Conservation (phyloP, 2,113 vertebrate genomes). For the Scolopax mira region DNA sequence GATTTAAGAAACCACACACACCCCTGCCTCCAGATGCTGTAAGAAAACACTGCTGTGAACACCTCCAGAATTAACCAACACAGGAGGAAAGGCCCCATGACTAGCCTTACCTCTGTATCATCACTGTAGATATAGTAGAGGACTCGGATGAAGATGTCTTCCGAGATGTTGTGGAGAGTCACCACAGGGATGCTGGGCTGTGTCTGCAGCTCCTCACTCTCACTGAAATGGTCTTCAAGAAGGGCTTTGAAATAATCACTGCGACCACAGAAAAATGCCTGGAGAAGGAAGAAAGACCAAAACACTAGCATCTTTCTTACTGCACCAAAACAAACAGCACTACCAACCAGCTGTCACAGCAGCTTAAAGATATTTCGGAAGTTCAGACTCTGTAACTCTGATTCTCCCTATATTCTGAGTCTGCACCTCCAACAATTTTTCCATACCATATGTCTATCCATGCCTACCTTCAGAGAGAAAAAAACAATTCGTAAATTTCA, state of each 20-base stretch:
- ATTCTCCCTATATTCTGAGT: neutral
- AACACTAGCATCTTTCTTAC: neutral
- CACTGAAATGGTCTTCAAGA: conserved; percentile 92
- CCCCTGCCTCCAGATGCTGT: neutral
- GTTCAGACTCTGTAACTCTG: neutral
- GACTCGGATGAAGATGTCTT: conserved; percentile 87
- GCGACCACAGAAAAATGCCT: conserved; percentile 96
- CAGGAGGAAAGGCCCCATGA: neutral
- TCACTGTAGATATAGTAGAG: conserved; percentile 95
- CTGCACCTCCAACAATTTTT: neutral
- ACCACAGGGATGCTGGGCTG: conserved; percentile 87
- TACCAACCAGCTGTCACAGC: neutral
- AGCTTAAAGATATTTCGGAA: neutral
- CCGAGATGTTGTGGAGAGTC: conserved; percentile 86
- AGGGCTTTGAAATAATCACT: conserved; percentile 98
- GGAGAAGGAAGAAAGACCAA: neutral
- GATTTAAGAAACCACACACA: neutral
- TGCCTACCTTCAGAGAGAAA: neutral
- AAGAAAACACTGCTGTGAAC: neutral
- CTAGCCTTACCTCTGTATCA: conserved; percentile 83
- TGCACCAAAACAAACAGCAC: neutral
- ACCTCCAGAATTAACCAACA: neutral
- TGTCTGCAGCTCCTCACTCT: conserved; percentile 84
- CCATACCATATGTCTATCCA: neutral
- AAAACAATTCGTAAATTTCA: neutral